Evolutionary conservation across 2,888 invertebrate genomes (phyloP).

Genomic region (Neria commutata): DNA sequence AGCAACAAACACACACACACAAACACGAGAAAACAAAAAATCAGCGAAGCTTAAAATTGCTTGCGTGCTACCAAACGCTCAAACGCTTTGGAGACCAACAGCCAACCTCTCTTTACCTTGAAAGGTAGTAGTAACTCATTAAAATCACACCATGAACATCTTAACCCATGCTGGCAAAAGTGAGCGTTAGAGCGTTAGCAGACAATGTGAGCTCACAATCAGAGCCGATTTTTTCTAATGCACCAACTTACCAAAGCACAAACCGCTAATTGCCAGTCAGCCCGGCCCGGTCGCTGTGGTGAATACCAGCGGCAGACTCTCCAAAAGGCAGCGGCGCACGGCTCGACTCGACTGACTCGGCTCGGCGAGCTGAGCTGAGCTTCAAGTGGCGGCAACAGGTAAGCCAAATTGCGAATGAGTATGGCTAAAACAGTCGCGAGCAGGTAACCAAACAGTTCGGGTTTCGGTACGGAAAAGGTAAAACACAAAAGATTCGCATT

Average conservation of each 20-base stretch:
- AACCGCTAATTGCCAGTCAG: neutral
- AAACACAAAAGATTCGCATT: slow-evolving; percentile 3
- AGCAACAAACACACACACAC: slow-evolving; percentile 15
- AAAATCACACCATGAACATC: slow-evolving; percentile 12
- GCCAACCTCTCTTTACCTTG: slow-evolving; percentile 35
- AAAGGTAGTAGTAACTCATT: slow-evolving; percentile 22
- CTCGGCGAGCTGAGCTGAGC: slow-evolving; percentile 15
- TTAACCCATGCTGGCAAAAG: slow-evolving; percentile 14
- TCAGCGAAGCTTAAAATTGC: slow-evolving; percentile 34
- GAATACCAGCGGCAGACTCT: no score
- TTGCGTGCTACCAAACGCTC: slow-evolving; percentile 17
- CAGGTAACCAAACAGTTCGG: slow-evolving; percentile 52
- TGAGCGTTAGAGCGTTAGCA: slow-evolving; percentile 18
- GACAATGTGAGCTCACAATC: neutral
- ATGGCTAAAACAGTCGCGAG: slow-evolving; percentile 48
- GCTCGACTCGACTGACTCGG: no score
- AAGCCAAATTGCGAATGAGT: slow-evolving; percentile 35
- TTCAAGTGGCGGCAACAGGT: slow-evolving; percentile 12
- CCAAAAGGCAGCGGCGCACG: no score
- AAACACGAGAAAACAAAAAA: slow-evolving; percentile 18
- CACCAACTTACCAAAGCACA: neutral
- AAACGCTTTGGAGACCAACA: slow-evolving; percentile 11
- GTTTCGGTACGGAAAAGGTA: slow-evolving; percentile 46
- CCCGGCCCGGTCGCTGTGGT: neutral
- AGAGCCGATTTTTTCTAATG: neutral